phyloP scores from a whole-genome alignment of 2,888 invertebrate species.

The Leptinotarsa juncta region DNA sequence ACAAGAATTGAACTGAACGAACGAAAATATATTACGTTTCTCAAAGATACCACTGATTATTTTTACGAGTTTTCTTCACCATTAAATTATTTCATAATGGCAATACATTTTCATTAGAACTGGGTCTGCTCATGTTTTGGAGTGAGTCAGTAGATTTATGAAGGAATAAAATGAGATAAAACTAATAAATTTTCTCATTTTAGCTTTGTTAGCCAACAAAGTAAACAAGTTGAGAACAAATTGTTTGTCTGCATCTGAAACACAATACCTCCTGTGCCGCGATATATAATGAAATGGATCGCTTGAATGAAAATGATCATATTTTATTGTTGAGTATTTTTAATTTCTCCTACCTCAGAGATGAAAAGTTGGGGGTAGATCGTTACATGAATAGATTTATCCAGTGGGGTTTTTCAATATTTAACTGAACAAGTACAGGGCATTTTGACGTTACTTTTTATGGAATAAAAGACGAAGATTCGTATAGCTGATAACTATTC shows the following conservation, averaged over 20 bases:
- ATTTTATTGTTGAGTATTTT: neutral
- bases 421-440: no score
- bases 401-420: neutral
- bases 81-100: neutral
- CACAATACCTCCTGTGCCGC: slow-evolving; percentile 3
- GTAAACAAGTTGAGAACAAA: slow-evolving; percentile 34
- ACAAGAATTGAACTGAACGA: no score
- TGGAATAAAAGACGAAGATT: no score
- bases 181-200: slow-evolving; percentile 32
- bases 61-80: slow-evolving; percentile 5
- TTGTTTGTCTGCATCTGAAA: slow-evolving; percentile 36
- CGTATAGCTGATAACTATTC: no score
- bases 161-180: slow-evolving; percentile 32
- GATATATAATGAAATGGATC: neutral
- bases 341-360: neutral
- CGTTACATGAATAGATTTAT: neutral
- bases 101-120: slow-evolving; percentile 11
- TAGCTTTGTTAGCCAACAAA: slow-evolving; percentile 29
- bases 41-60: neutral
- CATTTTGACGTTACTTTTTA: no score
- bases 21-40: no score
- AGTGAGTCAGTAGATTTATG: slow-evolving; percentile 33
- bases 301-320: neutral
- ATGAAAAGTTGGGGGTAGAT: neutral
- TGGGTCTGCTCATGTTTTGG: slow-evolving; percentile 2